Evolutionary conservation across 2,888 invertebrate species (phyloP).

Genomic region (Microplitis deprimator): DNA sequence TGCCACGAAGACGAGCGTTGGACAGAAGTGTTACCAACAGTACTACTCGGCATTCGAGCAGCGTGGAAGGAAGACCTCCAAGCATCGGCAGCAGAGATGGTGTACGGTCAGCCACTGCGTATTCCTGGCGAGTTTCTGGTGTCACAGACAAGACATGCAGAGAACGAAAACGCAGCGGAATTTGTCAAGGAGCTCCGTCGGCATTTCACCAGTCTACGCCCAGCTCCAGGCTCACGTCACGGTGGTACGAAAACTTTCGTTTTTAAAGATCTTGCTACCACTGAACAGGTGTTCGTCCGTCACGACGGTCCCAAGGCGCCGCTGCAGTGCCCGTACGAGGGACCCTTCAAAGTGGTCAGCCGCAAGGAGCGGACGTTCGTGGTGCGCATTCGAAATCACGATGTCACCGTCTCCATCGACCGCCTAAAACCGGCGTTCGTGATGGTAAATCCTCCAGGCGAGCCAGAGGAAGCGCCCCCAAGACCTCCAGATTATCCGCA

Average conservation of each 20-base stretch:
- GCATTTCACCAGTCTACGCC: not conserved
- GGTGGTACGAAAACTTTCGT: not conserved
- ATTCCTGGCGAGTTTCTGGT: slow-evolving; percentile 56
- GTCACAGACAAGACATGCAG: not conserved
- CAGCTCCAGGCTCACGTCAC: not conserved
- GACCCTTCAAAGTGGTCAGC: not conserved
- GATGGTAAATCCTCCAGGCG: not conserved
- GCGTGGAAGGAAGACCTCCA: slow-evolving; percentile 57
- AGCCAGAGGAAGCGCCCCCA: not conserved
- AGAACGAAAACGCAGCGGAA: not conserved
- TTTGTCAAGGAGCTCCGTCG: not conserved
- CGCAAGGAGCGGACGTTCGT: not conserved
- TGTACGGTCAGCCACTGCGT: slow-evolving; percentile 53
- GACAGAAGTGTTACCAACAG: slow-evolving; percentile 52
- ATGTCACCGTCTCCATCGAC: slow-evolving; percentile 9
- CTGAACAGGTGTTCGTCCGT: not conserved
- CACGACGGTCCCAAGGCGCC: slow-evolving; percentile 2
- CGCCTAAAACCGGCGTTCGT: not conserved
- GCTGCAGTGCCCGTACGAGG: not conserved
- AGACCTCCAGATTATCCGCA: too few relatives aligned
- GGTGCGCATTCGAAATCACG: not conserved
- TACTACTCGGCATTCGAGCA: slow-evolving; percentile 53
- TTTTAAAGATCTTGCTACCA: not conserved
- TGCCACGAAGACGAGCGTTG: slow-evolving; percentile 50
- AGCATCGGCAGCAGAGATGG: slow-evolving; percentile 52